A percentile compares a stretch with the other conserved stretches of the same genome.
phyloP scores from a whole-genome alignment of 2,888 invertebrate species.

The Synergus gifuensis region DNA sequence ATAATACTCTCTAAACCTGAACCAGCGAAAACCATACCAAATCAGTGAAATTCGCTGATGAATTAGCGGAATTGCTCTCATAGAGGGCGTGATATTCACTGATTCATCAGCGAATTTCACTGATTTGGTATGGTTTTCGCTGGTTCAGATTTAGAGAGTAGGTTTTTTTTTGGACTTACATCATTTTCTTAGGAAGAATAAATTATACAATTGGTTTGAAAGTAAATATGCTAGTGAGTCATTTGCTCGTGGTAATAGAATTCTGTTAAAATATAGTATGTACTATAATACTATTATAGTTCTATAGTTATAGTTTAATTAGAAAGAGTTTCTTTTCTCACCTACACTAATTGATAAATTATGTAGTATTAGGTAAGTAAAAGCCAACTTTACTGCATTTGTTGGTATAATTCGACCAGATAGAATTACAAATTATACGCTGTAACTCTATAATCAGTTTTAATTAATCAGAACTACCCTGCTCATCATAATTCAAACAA shows the following conservation, averaged over 20 bases:
- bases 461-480: not conserved
- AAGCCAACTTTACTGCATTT: constrained; percentile 10
- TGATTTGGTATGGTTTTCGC: too few species aligned
- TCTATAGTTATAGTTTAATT: not conserved
- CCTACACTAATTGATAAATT: constrained; percentile 16
- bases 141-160: too few species aligned
- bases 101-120: too few species aligned
- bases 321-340: constrained; percentile 18
- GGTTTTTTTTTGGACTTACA: not conserved
- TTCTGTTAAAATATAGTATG: constrained; percentile 14
- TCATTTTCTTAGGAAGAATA: not conserved
- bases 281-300: not conserved
- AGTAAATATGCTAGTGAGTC: constrained; percentile 16
- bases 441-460: not conserved
- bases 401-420: not conserved
- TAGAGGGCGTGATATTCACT: too few species aligned
- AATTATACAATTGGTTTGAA: constrained; percentile 10
- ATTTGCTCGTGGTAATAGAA: not conserved
- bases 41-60: too few species aligned
- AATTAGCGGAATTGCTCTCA: too few species aligned
- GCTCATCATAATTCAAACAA: too few species aligned
- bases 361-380: constrained; percentile 14
- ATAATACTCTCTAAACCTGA: too few species aligned
- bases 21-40: too few species aligned
- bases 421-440: not conserved